phyloP scores from a whole-genome alignment of 2,797 vertebrate species.

The Karalla daura region DNA sequence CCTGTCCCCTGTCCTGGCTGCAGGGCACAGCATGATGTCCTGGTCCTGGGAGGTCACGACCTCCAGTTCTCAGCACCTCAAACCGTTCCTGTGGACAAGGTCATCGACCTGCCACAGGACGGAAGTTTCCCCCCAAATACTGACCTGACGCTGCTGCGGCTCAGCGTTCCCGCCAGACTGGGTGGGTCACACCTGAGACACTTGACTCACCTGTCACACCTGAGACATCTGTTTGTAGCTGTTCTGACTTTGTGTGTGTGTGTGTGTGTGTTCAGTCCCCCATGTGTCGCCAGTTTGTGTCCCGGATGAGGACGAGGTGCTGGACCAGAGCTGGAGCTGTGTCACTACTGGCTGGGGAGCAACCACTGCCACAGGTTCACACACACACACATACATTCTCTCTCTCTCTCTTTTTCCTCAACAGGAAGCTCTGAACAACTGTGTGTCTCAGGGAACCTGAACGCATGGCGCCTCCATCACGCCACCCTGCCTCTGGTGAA shows the following conservation, averaged over 20 bases:
- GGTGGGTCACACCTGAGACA: no score
- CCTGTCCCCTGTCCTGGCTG: not conserved
- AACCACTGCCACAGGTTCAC: conserved; percentile 51
- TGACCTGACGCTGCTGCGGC: conserved; percentile 73
- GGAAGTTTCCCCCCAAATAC: conserved; percentile 54
- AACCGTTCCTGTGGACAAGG: conserved; percentile 53
- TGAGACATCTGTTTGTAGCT: no score
- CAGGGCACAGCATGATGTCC: conserved; percentile 69
- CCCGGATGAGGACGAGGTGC: conserved; percentile 62
- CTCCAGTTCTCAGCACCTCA: conserved; percentile 50
- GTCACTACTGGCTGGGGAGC: conserved; percentile 77
- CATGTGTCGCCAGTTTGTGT: conserved; percentile 69
- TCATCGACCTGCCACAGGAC: conserved; percentile 43
- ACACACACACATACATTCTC: no score
- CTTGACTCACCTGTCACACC: no score
- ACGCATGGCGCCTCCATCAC: conserved; percentile 65
- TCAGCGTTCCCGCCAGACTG: conserved; percentile 54
- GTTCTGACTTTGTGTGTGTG: not conserved
- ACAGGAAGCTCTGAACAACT: no score
- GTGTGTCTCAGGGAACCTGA: conserved; percentile 27
- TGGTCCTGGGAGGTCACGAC: conserved; percentile 72
- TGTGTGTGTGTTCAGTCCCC: conserved; percentile 49
- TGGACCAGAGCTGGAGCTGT: conserved; percentile 69
- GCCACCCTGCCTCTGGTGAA: conserved; percentile 59
- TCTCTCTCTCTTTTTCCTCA: no score